Evolutionary conservation across 1,140 invertebrate genomes (phyloP).

Genomic region (Maniola jurtina): DNA sequence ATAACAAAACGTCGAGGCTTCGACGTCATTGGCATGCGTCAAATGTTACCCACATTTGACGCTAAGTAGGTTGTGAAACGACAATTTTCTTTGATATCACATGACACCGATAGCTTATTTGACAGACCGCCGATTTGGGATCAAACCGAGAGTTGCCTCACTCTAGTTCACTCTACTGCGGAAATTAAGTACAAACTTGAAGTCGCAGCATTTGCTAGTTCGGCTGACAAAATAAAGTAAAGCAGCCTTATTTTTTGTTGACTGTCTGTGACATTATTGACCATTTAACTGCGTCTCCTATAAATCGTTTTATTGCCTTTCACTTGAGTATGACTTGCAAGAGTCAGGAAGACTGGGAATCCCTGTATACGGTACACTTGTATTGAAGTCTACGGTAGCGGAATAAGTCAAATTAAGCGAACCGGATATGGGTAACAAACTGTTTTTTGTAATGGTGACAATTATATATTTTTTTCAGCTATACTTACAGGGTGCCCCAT

Average conservation of each 20-base stretch:
- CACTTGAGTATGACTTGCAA: conserved; percentile 5
- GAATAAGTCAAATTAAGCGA: conserved; percentile 4
- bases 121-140: too few relatives aligned
- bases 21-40: too few relatives aligned
- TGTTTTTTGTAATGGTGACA: not conserved
- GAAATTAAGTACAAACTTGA: not conserved
- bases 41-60: too few relatives aligned
- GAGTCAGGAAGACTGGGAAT: conserved; percentile 2
- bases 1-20: too few relatives aligned
- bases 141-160: too few relatives aligned
- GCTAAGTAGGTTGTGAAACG: too few relatives aligned
- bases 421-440: not conserved
- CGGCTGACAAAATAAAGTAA: not conserved
- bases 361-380: not conserved
- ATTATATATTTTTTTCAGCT: not conserved
- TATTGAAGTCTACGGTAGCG: conserved; percentile 1
- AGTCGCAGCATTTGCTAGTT: not conserved
- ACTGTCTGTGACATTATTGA: conserved; percentile 4
- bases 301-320: conserved; percentile 5
- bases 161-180: too few relatives aligned
- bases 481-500: not conserved
- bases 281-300: not conserved
- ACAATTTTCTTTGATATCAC: too few relatives aligned
- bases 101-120: too few relatives aligned
- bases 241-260: not conserved